Conservation (phyloP, 2,888 invertebrate genomes). For the Mesorhabditis spiculigera region DNA sequence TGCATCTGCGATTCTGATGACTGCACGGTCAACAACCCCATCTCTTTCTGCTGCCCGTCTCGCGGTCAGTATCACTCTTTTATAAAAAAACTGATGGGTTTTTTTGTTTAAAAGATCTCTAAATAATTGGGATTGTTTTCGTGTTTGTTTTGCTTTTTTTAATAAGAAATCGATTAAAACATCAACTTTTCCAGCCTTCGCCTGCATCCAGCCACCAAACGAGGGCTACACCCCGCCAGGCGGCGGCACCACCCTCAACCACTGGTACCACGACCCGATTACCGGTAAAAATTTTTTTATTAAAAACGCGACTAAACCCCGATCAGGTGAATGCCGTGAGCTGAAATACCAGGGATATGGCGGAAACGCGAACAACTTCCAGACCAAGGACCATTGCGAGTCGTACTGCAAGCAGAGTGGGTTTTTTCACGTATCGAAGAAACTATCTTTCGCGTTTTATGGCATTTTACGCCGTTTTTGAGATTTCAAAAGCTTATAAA, state of each 20-base stretch:
- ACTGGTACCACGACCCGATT: constrained; percentile 56
- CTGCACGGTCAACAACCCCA: constrained; percentile 56
- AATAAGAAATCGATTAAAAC: neutral
- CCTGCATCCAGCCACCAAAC: constrained; percentile 56
- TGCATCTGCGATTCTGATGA: constrained; percentile 57
- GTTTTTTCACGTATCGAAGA: constrained; percentile 12
- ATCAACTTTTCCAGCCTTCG: constrained; percentile 43
- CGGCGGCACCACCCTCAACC: constrained; percentile 55
- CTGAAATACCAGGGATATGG: constrained; percentile 54
- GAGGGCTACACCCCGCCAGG: constrained; percentile 56
- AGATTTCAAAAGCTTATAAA: too few relatives aligned
- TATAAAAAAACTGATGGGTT: too few relatives aligned
- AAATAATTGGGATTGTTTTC: too few relatives aligned
- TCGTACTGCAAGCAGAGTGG: constrained; percentile 58
- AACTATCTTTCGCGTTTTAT: too few relatives aligned
- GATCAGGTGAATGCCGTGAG: constrained; percentile 48
- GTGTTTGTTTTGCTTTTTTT: neutral
- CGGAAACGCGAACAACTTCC: constrained; percentile 44
- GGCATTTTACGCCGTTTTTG: too few relatives aligned
- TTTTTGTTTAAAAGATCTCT: neutral
- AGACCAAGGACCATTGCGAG: constrained; percentile 57
- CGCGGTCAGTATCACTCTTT: constrained; percentile 32
- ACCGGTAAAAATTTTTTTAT: constrained; percentile 17
- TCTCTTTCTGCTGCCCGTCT: constrained; percentile 57
- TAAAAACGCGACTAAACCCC: neutral